Evolutionary conservation across 2,888 invertebrate species (phyloP), one percentile per base, ranked within the genome.

Genomic region (Cabera pusaria): DNA sequence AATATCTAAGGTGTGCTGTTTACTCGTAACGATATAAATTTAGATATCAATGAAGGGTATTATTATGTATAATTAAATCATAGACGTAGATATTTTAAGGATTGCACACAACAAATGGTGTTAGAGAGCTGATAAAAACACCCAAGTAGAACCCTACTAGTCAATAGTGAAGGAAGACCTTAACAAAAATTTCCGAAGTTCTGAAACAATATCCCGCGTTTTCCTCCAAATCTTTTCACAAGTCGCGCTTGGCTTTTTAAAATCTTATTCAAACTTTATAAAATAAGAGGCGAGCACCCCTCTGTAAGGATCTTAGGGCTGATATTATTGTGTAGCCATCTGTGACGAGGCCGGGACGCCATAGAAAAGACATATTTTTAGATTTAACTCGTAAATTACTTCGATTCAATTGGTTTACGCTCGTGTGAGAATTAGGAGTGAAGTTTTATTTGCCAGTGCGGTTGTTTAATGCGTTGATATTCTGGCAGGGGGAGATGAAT

Each of bases 211-310:
- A 56, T 54, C 55, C 59, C 58, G 59, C 62, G 64, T 72, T 67
- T 66, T 64, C 64, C 58, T 40, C 56, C 61, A 64, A 71, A 72
- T 65, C 64, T 64, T 59, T 61, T 64, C 56, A 66, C 72, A 79
- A 80, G 69, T 69, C 64, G 66, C 65, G 57, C 67, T 68, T 67
- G 69, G 75, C 78, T 79, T 83, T 86, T 87, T 79, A 84, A 87
- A 86, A 83, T 86, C 86, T 87, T 87, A 87, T 87, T 88, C 78
- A 86, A 87, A 87, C 83, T 87, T 86, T 85, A 81, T 82, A 85
- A 77, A 84, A 81, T 83, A 80, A 84, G 80, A 77, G 77, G 69
- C 51, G 70, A n/a, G n/a, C 63, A 66, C 79, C 84, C 83, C 74
- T 81, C 66, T 48, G 61, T 59, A 73, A 74, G 84, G 80, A 65